Conservation (phyloP, 35 echinoderm and acorn worm genomes). For the Patiria miniata region DNA sequence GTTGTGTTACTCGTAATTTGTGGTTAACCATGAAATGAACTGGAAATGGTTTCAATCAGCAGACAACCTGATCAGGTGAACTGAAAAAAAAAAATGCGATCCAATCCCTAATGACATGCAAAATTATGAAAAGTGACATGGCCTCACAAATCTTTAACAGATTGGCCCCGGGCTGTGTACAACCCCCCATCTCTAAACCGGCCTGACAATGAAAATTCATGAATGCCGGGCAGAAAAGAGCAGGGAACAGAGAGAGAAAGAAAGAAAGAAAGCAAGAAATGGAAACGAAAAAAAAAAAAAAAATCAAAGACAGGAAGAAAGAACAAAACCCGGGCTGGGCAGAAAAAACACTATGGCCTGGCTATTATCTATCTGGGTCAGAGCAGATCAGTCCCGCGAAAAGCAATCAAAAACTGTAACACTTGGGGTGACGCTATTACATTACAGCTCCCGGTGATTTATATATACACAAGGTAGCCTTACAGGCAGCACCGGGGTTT, state of each 20-base stretch:
- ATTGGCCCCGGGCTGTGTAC: background rate
- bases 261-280: background rate
- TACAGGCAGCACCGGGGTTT: slow-evolving; percentile 5
- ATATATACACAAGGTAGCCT: slow-evolving; percentile 22
- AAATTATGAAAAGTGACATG: too few relatives aligned
- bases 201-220: slow-evolving; percentile 28
- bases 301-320: background rate
- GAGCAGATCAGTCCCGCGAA: slow-evolving; percentile 12
- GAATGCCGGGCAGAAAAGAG: background rate
- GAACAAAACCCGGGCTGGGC: background rate
- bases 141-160: too few relatives aligned
- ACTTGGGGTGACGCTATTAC: slow-evolving; percentile 16
- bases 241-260: background rate
- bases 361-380: slow-evolving; percentile 31
- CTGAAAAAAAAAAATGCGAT: too few relatives aligned
- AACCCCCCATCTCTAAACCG: background rate
- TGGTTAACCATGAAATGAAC: too few relatives aligned
- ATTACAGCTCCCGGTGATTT: slow-evolving; percentile 28
- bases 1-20: too few relatives aligned
- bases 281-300: background rate
- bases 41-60: too few relatives aligned
- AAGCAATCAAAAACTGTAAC: slow-evolving; percentile 34
- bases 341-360: slow-evolving; percentile 1
- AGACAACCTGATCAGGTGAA: too few relatives aligned
- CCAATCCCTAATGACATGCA: too few relatives aligned